Evolutionary conservation across 2,113 vertebrate species (phyloP).

Genomic region (Catagonus wagneri): DNA sequence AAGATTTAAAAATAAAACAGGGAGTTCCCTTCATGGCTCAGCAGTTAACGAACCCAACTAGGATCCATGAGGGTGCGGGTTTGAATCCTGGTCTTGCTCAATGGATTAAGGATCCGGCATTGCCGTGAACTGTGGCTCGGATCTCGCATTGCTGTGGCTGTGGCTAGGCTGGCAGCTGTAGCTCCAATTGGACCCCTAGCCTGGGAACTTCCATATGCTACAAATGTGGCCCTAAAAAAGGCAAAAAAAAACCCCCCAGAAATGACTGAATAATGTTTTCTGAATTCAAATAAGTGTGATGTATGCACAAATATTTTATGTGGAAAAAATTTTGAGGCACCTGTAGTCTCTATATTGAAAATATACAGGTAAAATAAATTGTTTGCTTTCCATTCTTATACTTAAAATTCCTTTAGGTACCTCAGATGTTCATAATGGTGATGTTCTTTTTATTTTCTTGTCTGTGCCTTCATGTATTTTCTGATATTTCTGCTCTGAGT

Average conservation of each 20-base stretch:
- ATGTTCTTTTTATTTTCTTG: conserved; percentile 56
- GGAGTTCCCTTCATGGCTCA: not conserved
- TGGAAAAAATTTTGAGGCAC: not conserved
- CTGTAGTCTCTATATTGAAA: not conserved
- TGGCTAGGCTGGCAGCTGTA: too few relatives aligned
- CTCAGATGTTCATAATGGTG: not conserved
- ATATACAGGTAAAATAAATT: not conserved
- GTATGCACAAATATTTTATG: not conserved
- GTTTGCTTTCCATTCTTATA: not conserved
- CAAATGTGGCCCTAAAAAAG: too few relatives aligned
- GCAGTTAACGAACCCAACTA: too few relatives aligned
- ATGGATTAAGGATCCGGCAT: too few relatives aligned
- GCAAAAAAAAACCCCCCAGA: not conserved
- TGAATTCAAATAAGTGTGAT: conserved; percentile 20
- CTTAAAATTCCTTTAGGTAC: conserved; percentile 8
- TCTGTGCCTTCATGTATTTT: conserved; percentile 39
- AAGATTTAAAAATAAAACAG: not conserved
- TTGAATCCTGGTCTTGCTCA: too few relatives aligned
- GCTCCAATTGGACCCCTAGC: too few relatives aligned
- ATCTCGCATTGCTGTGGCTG: too few relatives aligned
- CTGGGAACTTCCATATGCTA: too few relatives aligned
- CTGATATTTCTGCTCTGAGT: not conserved
- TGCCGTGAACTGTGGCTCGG: too few relatives aligned
- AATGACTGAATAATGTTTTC: not conserved
- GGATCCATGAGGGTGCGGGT: too few relatives aligned